Evolutionary conservation across 2,113 vertebrate genomes (phyloP).

Genomic region (Steatornis caripensis): DNA sequence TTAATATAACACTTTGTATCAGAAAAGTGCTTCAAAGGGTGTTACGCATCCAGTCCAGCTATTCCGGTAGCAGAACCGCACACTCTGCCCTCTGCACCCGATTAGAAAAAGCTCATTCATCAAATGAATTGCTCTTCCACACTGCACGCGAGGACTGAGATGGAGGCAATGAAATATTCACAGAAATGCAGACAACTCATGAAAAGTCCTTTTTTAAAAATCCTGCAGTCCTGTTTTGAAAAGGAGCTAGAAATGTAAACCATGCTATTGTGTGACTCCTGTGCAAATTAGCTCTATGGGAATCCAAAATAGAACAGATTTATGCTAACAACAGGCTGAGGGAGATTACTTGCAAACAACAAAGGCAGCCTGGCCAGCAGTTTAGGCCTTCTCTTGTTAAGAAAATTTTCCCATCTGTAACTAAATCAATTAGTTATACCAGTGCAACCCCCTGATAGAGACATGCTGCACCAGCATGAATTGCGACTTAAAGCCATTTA

Average conservation of each 20-base stretch:
- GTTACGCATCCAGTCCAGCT: not conserved
- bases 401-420: conserved; percentile 62
- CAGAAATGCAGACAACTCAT: not conserved
- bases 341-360: conserved; percentile 58
- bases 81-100: not conserved
- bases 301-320: conserved; percentile 58
- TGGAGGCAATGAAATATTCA: not conserved
- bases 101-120: not conserved
- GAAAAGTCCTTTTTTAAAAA: not conserved
- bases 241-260: conserved; percentile 32
- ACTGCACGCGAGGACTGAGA: not conserved
- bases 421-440: conserved; percentile 66
- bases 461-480: conserved; percentile 61
- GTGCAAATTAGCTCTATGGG: conserved; percentile 30
- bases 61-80: rapidly evolving
- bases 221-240: not conserved
- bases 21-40: not conserved
- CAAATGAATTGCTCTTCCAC: not conserved
- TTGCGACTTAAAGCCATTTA: conserved; percentile 63
- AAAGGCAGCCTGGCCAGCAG: conserved; percentile 52
- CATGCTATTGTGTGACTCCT: not conserved
- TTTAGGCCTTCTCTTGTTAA: conserved; percentile 60
- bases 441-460: conserved; percentile 57
- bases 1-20: not conserved
- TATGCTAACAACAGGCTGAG: conserved; percentile 43